Conservation (phyloP, 2,797 vertebrate genomes). For the Buceros bicornis region DNA sequence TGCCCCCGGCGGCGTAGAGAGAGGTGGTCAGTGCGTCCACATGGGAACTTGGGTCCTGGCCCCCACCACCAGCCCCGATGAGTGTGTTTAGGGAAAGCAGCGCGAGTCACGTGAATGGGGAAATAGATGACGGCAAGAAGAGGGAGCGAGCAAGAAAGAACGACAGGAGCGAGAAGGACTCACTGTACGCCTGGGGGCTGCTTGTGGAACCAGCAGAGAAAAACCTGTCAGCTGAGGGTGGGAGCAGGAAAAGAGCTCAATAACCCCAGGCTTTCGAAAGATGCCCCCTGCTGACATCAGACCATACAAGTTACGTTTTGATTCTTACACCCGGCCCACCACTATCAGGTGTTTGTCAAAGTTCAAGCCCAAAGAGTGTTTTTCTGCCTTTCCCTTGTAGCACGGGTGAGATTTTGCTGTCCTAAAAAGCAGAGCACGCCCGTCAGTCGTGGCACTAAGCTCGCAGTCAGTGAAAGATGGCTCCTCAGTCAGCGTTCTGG, state of each 20-base stretch:
- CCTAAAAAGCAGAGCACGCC: not conserved
- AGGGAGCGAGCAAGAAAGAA: not conserved
- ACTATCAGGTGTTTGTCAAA: not conserved
- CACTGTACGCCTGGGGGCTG: accelerated
- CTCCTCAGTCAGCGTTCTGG: not conserved
- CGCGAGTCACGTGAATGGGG: not conserved
- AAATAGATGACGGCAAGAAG: not conserved
- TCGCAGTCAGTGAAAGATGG: not conserved
- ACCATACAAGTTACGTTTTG: not conserved
- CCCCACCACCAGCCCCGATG: not conserved
- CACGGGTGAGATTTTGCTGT: not conserved
- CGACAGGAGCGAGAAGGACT: accelerated
- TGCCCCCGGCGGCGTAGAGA: accelerated
- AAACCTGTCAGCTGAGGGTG: too few relatives aligned
- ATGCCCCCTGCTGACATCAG: not conserved
- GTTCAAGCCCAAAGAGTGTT: not conserved
- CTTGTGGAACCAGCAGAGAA: not conserved
- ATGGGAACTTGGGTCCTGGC: not conserved
- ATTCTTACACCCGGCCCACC: not conserved
- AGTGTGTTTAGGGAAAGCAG: not conserved
- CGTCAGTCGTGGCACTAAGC: not conserved
- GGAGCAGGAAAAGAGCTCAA: not conserved
- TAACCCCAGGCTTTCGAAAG: not conserved
- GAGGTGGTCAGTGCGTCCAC: not conserved
- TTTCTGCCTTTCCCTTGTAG: not conserved